A percentile compares a stretch with the other conserved stretches of the same genome.
phyloP scores from a whole-genome alignment of 2,113 vertebrate species.

The Phrynosoma blainvillii region DNA sequence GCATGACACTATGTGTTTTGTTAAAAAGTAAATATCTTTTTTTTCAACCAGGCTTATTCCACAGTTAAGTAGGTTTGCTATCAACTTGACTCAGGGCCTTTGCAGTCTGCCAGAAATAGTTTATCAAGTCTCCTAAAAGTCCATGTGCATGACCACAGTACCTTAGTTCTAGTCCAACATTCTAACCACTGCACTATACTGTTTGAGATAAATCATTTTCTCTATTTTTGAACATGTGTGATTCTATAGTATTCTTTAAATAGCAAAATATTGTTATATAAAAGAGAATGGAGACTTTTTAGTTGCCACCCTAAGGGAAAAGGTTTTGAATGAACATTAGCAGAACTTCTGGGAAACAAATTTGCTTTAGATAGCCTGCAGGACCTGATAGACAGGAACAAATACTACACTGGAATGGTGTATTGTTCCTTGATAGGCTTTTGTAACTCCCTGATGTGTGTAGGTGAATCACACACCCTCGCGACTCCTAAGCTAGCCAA shows the following conservation, averaged over 20 bases:
- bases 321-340: background rate
- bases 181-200: too few species aligned
- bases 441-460: too few species aligned
- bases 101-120: background rate
- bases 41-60: background rate
- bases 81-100: background rate
- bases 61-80: background rate
- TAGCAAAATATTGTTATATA: background rate
- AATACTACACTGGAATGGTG: too few species aligned
- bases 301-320: background rate
- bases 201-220: too few species aligned
- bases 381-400: too few species aligned
- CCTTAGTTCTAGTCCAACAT: too few species aligned
- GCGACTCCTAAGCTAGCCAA: too few species aligned
- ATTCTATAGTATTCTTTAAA: background rate
- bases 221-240: too few species aligned
- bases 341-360: background rate
- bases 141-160: background rate
- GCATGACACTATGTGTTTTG: background rate
- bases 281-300: background rate
- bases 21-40: background rate
- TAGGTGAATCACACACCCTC: too few species aligned
- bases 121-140: background rate
- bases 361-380: too few species aligned
- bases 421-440: too few species aligned